Evolutionary conservation across 2,113 vertebrate genomes (phyloP).

Genomic region (Bungarus multicinctus): DNA sequence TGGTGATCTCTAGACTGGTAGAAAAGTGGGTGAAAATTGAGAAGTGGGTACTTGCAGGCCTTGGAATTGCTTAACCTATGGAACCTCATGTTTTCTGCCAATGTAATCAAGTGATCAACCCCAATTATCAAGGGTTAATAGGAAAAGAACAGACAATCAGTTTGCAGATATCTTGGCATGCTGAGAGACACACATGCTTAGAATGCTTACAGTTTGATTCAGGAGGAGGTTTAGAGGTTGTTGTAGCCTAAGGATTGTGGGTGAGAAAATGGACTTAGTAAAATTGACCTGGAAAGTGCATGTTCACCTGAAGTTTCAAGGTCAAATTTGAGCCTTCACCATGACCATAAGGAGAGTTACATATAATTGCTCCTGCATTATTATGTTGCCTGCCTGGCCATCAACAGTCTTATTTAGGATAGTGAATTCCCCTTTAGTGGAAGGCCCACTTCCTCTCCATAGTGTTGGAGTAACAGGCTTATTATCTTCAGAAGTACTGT

Average conservation of each 20-base stretch:
- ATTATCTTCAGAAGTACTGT: background rate
- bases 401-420: background rate
- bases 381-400: background rate
- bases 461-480: background rate
- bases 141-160: background rate
- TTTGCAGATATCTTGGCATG: background rate
- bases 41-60: background rate
- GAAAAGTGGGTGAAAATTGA: background rate
- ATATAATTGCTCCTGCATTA: background rate
- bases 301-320: background rate
- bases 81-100: background rate
- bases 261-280: background rate
- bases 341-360: background rate
- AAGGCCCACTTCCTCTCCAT: too few species aligned
- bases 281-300: background rate
- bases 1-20: background rate
- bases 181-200: background rate
- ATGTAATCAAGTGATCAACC: background rate
- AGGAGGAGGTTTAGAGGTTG: background rate
- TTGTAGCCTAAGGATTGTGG: background rate
- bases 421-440: background rate
- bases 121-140: background rate
- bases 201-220: background rate
- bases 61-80: background rate
- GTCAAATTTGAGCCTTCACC: background rate